phyloP scores from a whole-genome alignment of 2,888 invertebrate genomes.

The Agrilus cyanescens region DNA sequence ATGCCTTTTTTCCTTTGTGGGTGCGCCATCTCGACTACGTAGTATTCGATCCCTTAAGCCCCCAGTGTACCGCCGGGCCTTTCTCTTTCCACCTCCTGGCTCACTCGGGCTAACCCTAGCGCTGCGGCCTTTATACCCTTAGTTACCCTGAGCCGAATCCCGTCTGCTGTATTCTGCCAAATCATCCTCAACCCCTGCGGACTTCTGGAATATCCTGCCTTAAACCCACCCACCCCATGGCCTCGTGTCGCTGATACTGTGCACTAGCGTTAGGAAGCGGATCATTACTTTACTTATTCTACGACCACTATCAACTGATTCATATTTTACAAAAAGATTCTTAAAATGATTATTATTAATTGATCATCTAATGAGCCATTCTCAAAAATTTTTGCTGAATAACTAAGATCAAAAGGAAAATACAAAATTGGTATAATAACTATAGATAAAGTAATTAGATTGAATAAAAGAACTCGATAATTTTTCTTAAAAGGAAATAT shows the following conservation, averaged over 20 bases:
- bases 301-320: no score
- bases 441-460: no score
- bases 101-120: slow-evolving; percentile 19
- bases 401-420: no score
- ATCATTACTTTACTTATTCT: no score
- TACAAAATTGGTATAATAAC: no score
- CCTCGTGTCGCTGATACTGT: slow-evolving; percentile 24
- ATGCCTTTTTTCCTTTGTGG: slow-evolving; percentile 21
- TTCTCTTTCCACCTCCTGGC: slow-evolving; percentile 17
- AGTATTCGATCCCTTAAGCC: slow-evolving; percentile 20
- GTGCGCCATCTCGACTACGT: slow-evolving; percentile 21
- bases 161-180: slow-evolving; percentile 33
- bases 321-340: no score
- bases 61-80: slow-evolving; percentile 19
- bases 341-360: no score
- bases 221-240: slow-evolving; percentile 21
- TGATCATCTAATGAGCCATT: no score
- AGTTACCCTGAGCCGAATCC: slow-evolving; percentile 30
- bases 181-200: slow-evolving; percentile 35
- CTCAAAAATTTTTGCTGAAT: no score
- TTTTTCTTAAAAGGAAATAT: no score
- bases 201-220: slow-evolving; percentile 31
- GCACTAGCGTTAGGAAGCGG: slow-evolving; percentile 11
- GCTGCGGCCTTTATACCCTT: slow-evolving; percentile 30
- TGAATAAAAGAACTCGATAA: no score